Evolutionary conservation across 2,888 invertebrate genomes (phyloP), one percentile per base, ranked within the genome.

Genomic region (Ormyrus rosae): DNA sequence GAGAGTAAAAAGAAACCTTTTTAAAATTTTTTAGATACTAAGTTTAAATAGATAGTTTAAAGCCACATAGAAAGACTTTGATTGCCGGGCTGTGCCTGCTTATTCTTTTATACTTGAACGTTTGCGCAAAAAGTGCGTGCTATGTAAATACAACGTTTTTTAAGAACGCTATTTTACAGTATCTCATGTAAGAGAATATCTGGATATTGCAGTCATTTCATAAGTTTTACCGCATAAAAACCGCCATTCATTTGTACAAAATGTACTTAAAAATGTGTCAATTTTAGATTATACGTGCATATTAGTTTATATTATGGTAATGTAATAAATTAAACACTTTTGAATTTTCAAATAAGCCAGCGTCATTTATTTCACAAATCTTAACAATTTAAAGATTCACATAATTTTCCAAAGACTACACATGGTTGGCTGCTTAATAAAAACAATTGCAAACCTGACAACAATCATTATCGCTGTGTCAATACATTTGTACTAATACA

Each of bases 91-190:
- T 80, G 53, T 74, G 70, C 58, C 10, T 34, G 65, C 61, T 71
- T 11, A n/a, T 67, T 75, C 48, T 75, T 50, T 61, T 70, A 75
- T 75, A 70, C n/a, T 64, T 13, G 48, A 67, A 71, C 58, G 60
- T 13, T 45, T 19, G 67, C 50, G 53, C 53, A 67, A 58, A 34
- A 56, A 56, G 61, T 55, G 9, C 71, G 64, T 71, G 61, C 45
- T 65, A 75, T 80, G 63, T 80, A 71, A 61, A 70, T 80, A 67
- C 58, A 73, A 48, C 11, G 13, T 56, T 73, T 78, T 34, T 78
- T 61, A 72, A 60, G 2, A 71, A 65, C 19, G 9, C 0, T 61
- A n/a, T 55, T 51, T n/a, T 51, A 48, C 65, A 60, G 13, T 58
- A 56, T 58, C 11, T 6, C n/a, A 2, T 60, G 46, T 64, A 65